A percentile compares a stretch with the other conserved stretches of the same genome.
phyloP scores from a whole-genome alignment of 2,113 vertebrate species.

The Hippocampus guttulatus region DNA sequence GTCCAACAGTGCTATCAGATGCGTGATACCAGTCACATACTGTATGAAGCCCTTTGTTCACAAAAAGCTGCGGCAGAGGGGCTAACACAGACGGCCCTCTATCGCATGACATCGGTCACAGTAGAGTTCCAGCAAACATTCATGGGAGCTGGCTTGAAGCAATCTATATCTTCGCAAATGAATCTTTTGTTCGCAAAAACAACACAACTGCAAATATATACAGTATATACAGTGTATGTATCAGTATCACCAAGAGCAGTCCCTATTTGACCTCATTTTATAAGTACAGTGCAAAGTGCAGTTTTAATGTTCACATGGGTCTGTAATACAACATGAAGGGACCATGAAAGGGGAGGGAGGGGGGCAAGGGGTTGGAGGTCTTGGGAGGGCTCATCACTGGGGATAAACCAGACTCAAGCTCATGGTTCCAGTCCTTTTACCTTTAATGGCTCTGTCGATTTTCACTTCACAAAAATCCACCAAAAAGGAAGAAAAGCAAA shows the following conservation, averaged over 20 bases:
- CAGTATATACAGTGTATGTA: too few species aligned
- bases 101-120: too few species aligned
- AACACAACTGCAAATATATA: too few species aligned
- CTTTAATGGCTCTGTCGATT: conserved; percentile 81
- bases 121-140: too few species aligned
- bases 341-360: conserved; percentile 2
- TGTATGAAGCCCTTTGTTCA: too few species aligned
- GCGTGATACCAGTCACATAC: too few species aligned
- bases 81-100: too few species aligned
- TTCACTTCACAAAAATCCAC: conserved; percentile 69
- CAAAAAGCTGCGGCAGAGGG: too few species aligned
- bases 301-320: conserved; percentile 32
- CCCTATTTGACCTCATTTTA: neutral
- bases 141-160: too few species aligned
- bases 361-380: conserved; percentile 34
- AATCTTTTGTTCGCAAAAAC: too few species aligned
- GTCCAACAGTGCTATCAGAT: too few species aligned
- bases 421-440: conserved; percentile 62
- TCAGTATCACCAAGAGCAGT: neutral
- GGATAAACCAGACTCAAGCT: conserved; percentile 11
- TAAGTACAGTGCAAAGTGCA: conserved; percentile 27
- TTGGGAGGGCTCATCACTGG: conserved; percentile 13
- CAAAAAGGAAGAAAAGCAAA: conserved; percentile 34
- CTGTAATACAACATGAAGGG: neutral
- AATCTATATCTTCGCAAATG: too few species aligned